These are phyloP conservation scores for Temnopleurus reevesii DNA, from an alignment of 53 echinoderm and acorn worm genomes.

Conservation along the genomic window DNA sequence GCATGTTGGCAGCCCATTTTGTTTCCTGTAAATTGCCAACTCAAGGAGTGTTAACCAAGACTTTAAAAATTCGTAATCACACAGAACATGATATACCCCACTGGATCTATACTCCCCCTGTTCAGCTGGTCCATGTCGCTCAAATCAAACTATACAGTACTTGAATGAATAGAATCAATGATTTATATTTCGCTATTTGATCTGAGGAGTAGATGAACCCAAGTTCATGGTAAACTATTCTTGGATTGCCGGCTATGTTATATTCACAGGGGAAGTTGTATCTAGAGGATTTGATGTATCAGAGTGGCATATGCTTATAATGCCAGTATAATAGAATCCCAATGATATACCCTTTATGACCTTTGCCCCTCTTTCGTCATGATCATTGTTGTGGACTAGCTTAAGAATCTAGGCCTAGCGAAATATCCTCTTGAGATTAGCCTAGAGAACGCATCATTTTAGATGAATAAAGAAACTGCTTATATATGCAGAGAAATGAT, in stretches of 20 bases:
- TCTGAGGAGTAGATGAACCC: constrained; percentile 18
- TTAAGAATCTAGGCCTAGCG: not conserved
- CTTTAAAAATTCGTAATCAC: too few species aligned
- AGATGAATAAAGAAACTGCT: not conserved
- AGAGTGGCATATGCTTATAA: not conserved
- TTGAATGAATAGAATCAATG: too few species aligned
- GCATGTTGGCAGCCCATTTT: too few species aligned
- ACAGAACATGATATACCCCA: too few species aligned
- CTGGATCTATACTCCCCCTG: too few species aligned
- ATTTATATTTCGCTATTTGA: too few species aligned
- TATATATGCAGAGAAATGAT: not conserved
- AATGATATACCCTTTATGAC: not conserved
- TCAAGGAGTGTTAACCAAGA: too few species aligned
- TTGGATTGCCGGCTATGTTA: not conserved
- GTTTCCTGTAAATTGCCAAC: too few species aligned
- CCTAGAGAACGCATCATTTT: not conserved
- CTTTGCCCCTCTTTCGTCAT: not conserved
- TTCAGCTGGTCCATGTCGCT: too few species aligned
- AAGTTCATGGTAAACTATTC: not conserved
- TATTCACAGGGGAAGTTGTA: not conserved
- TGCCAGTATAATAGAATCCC: not conserved
- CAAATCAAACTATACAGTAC: too few species aligned
- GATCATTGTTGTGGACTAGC: not conserved
- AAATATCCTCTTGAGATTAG: not conserved
- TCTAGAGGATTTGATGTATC: not conserved